Evolutionary conservation across 2,888 invertebrate genomes (phyloP).

Genomic region (Hypolimnas misippus): DNA sequence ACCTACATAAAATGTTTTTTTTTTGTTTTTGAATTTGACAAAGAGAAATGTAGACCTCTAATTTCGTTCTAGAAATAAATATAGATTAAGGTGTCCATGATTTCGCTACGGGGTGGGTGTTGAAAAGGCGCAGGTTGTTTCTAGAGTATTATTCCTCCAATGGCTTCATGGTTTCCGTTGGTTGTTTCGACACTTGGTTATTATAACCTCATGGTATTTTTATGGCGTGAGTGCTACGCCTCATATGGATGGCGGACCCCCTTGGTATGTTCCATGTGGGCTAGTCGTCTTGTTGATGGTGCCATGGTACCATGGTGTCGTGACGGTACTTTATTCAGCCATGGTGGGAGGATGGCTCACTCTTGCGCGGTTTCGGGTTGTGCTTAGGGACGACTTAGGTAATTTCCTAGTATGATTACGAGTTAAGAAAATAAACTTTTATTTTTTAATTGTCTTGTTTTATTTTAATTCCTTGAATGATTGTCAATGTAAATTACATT

Average conservation of each 20-base stretch:
- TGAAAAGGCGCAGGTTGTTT: slow-evolving; percentile 32
- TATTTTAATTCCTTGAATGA: neutral
- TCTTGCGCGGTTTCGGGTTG: slow-evolving; percentile 39
- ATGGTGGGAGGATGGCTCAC: slow-evolving; percentile 37
- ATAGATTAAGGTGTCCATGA: slow-evolving; percentile 22
- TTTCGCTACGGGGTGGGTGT: slow-evolving; percentile 29
- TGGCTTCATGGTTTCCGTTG: slow-evolving; percentile 41
- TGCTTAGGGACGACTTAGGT: slow-evolving; percentile 40
- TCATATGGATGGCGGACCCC: slow-evolving; percentile 43
- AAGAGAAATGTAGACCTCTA: slow-evolving; percentile 24
- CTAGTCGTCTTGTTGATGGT: slow-evolving; percentile 44
- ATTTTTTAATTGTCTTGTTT: slow-evolving; percentile 21
- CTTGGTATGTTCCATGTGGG: slow-evolving; percentile 45
- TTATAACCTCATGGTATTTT: slow-evolving; percentile 36
- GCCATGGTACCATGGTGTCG: slow-evolving; percentile 40
- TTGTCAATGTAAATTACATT: no score
- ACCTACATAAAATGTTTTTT: neutral
- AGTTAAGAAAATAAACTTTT: slow-evolving; percentile 40
- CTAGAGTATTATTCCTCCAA: slow-evolving; percentile 25
- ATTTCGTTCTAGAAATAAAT: slow-evolving; percentile 36
- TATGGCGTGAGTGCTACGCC: slow-evolving; percentile 28
- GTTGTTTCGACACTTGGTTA: slow-evolving; percentile 30
- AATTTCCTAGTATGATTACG: slow-evolving; percentile 17
- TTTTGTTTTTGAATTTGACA: slow-evolving; percentile 16
- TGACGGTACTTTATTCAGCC: slow-evolving; percentile 40